Evolutionary conservation across 2,797 vertebrate species (phyloP).

Genomic region (Pampus argenteus): DNA sequence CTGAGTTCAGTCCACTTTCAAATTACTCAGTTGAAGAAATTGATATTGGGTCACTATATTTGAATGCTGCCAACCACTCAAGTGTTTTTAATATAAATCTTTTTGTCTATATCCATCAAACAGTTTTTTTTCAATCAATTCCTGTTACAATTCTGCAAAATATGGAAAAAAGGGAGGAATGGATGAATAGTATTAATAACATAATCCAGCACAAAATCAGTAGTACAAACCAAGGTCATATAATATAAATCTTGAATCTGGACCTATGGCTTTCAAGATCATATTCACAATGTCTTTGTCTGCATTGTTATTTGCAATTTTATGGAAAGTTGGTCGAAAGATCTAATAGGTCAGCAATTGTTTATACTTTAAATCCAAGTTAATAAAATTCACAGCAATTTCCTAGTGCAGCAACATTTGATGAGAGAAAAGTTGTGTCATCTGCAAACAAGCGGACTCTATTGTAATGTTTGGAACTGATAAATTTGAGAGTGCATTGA

Average conservation of each 20-base stretch:
- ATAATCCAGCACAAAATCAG: neutral
- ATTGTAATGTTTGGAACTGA: constrained; percentile 9
- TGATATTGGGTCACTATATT: neutral
- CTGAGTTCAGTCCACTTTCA: constrained; percentile 61
- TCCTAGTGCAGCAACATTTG: neutral
- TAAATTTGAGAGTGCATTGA: constrained; percentile 51
- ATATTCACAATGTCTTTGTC: neutral
- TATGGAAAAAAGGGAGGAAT: neutral
- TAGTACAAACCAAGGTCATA: neutral
- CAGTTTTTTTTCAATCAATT: neutral
- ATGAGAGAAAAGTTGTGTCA: constrained; percentile 5
- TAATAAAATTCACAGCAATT: neutral
- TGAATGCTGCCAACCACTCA: constrained; percentile 2
- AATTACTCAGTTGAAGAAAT: constrained; percentile 15
- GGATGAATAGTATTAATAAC: neutral
- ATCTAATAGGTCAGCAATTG: neutral
- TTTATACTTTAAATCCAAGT: neutral
- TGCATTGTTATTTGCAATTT: neutral
- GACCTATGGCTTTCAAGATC: neutral
- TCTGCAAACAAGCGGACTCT: constrained; percentile 39
- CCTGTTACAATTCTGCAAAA: neutral
- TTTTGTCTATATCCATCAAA: neutral
- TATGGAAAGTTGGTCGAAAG: neutral
- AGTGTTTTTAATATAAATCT: neutral
- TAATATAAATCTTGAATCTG: neutral